Evolutionary conservation across 2,888 invertebrate genomes (phyloP).

Genomic region (Poecilus cupreus): DNA sequence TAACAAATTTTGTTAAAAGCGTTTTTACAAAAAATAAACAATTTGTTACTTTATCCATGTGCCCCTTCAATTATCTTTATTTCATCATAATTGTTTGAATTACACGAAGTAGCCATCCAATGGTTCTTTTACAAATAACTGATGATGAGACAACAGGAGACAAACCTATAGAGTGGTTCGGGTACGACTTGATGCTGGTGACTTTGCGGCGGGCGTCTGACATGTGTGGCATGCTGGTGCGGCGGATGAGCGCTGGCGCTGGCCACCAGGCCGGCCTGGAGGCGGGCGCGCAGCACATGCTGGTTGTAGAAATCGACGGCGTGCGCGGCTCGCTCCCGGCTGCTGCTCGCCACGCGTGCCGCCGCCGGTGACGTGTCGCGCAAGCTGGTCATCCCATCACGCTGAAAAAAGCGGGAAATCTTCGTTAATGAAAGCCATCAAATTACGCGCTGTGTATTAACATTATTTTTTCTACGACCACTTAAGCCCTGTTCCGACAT

Average conservation of each 20-base stretch:
- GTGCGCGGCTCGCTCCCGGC: conserved; percentile 73
- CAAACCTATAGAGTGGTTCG: conserved; percentile 12
- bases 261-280: conserved; percentile 71
- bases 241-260: conserved; percentile 16
- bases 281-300: conserved; percentile 73
- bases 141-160: not conserved
- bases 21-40: too few relatives aligned
- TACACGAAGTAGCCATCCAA: too few relatives aligned
- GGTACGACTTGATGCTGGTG: conserved; percentile 54
- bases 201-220: conserved; percentile 65
- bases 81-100: too few relatives aligned
- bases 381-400: conserved; percentile 74
- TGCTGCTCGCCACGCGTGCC: conserved; percentile 62
- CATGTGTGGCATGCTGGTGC: conserved; percentile 8
- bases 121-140: too few relatives aligned
- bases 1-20: too few relatives aligned
- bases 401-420: conserved; percentile 68
- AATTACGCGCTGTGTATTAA: too few relatives aligned
- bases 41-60: too few relatives aligned
- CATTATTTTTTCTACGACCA: too few relatives aligned
- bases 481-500: too few relatives aligned
- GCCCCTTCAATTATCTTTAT: too few relatives aligned
- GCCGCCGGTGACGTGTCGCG: conserved; percentile 69
- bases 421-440: too few relatives aligned
- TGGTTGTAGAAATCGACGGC: conserved; percentile 76